Evolutionary conservation across 2,888 invertebrate species (phyloP).

Genomic region (Rhabditophanes sp.): DNA sequence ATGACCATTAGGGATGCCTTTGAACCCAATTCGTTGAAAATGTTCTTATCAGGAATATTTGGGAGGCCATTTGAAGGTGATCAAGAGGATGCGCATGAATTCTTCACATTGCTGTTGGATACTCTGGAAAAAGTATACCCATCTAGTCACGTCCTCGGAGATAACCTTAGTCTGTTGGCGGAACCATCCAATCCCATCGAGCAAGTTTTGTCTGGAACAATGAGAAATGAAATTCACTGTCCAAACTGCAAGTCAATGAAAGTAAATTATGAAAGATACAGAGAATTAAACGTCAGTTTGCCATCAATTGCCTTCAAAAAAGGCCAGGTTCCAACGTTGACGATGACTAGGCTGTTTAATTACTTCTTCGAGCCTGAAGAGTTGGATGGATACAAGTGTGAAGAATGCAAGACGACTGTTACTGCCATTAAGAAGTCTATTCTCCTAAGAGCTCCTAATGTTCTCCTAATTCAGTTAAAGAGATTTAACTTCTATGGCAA

Average conservation of each 20-base stretch:
- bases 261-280: conserved; percentile 25
- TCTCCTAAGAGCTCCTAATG: conserved; percentile 20
- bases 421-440: conserved; percentile 13
- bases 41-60: neutral
- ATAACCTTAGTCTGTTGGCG: conserved; percentile 2
- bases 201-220: conserved; percentile 32
- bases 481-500: conserved; percentile 22
- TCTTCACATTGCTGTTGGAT: conserved; percentile 24
- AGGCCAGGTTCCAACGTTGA: conserved; percentile 2
- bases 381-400: conserved; percentile 12
- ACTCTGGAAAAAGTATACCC: conserved; percentile 20
- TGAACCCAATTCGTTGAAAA: neutral
- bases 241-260: conserved; percentile 11
- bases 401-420: conserved; percentile 16
- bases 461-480: conserved; percentile 27
- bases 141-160: conserved; percentile 2
- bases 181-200: conserved; percentile 25
- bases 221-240: conserved; percentile 21
- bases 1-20: conserved; percentile 3
- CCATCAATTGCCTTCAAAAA: neutral
- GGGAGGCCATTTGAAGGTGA: conserved; percentile 4
- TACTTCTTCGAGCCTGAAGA: conserved; percentile 20
- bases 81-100: conserved; percentile 36
- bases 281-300: conserved; percentile 26
- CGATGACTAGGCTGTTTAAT: conserved; percentile 11